Evolutionary conservation across 2,888 invertebrate genomes (phyloP), one percentile per base, ranked within the genome.

Genomic region (Phytoseiulus persimilis): DNA sequence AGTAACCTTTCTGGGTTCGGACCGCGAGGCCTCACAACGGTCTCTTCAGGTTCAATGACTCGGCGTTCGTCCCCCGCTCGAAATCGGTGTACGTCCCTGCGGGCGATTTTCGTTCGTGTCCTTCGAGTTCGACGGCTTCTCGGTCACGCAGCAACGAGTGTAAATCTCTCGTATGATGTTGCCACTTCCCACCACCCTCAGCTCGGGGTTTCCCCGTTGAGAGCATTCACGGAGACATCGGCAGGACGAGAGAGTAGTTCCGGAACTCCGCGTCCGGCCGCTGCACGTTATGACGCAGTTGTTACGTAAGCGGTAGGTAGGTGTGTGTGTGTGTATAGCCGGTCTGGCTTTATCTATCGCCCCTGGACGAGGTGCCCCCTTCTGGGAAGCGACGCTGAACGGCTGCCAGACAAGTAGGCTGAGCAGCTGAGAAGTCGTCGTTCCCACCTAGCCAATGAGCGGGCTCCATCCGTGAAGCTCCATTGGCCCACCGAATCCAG

Each of bases 241-340:
- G 18, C 65, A 65, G 65, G 65, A 65, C 5, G 65, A 65, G 65
- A 65, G 18, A 6, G 65, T 65, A n/a, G n/a, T n/a, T n/a, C n/a
- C n/a, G n/a, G n/a, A n/a, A n/a, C n/a, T n/a, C n/a, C n/a, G n/a
- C n/a, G n/a, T n/a, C n/a, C 39, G 39, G 3, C 39, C 5, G 65
- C 65, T 65, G 65, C 65, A 65, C 65, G 65, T 65, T 65, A 65
- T 65, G 65, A 65, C 65, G 65, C 65, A 23, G 65, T 39, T 65
- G 65, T 65, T 65, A 65, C 65, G 65, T 65, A 65, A 23, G 65
- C 65, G 23, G 65, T 65, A 65, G 65, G 65, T n/a, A n/a, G n/a
- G n/a, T n/a, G n/a, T n/a, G n/a, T n/a, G n/a, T n/a, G n/a, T 65
- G 65, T 65, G 65, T 65, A 65, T 65, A 65, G 65, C 65, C 65